Evolutionary conservation across 2,113 vertebrate genomes (phyloP), one percentile per base, ranked within the genome.

Genomic region (Gavia stellata): DNA sequence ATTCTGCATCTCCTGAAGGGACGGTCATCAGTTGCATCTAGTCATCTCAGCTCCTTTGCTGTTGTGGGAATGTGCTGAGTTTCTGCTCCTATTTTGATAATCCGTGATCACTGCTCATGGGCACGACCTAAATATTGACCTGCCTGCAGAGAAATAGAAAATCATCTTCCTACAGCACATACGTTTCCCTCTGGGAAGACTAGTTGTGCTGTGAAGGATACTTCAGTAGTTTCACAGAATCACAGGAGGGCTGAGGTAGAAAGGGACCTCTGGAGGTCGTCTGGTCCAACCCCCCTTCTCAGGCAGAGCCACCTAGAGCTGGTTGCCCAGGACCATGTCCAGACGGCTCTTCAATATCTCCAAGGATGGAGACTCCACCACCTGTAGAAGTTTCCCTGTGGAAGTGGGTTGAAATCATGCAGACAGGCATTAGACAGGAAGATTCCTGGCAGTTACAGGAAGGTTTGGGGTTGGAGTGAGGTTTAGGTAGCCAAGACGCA

Each of bases 21-120:
- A 8, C 6, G 8, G 34, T 31, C 42, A 4, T 59, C 65, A 40
- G 24, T 44, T 40, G 47, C 20, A 55, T 34, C 50, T 0, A 0
- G 47, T 74, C 26, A 24, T 71, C 55, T 25, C 50, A 31, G 34
- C 52, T 56, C 59, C 47, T 83, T 55, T 40, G 55, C 75, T 90
- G 5, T 14, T 82, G 21, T 40, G 78, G 61, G 20, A 67, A 31
- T 16, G 34, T 44, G 38, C 61, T 36, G 38, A 25, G 28, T 47
- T 89, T 90, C 63, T 92, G 65, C 42, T 74, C 38, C n/a, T 45
- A 26, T 67, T 85, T 38, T 52, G 25, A 55, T 78, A 17, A 42
- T 45, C 7, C 21, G 44, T 34, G 34, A 47, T 73, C 29, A 6
- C 28, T 68, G n/a, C 25, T 86, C 7, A 20, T 44, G 53, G 73